Percentiles rank a stretch among this genome's conserved stretches.
These are phyloP conservation scores for Pelagia noctiluca DNA, from an alignment of 30 jellyfish, hydroid and myxozoan genomes.

Conservation along the genomic window DNA sequence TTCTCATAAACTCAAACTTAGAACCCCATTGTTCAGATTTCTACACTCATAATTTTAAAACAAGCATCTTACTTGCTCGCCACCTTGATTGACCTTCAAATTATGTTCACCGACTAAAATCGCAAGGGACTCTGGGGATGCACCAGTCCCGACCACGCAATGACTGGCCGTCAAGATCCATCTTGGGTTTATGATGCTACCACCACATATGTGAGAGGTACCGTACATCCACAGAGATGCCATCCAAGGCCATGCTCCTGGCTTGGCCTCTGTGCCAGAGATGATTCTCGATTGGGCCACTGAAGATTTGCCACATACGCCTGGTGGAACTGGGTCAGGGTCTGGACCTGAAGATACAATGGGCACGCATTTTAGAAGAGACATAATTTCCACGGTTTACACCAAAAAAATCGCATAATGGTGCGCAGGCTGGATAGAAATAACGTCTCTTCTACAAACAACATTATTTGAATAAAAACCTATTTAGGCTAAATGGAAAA, in stretches of 20 bases:
- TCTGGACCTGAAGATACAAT: neutral
- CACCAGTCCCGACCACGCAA: slow-evolving; percentile 21
- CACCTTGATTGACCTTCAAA: neutral
- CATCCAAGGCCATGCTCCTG: slow-evolving; percentile 7
- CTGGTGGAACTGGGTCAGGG: neutral
- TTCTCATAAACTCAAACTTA: neutral
- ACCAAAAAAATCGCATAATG: no score
- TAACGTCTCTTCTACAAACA: no score
- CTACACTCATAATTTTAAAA: no score
- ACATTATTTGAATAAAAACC: no score
- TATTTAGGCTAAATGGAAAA: no score
- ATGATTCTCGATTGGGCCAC: slow-evolving; percentile 9
- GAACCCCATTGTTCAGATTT: no score
- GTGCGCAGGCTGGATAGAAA: no score
- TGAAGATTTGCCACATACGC: neutral
- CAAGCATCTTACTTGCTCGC: neutral
- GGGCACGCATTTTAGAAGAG: no score
- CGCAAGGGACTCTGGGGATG: neutral
- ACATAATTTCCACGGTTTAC: no score
- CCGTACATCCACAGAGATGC: slow-evolving; percentile 13
- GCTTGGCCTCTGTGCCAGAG: neutral
- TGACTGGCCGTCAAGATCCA: slow-evolving; percentile 22
- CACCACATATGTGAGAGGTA: slow-evolving; percentile 10
- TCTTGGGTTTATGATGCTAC: neutral
- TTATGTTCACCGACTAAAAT: slow-evolving; percentile 11